Conservation (phyloP, 2,113 vertebrate genomes). For the Dipodomys merriami region DNA sequence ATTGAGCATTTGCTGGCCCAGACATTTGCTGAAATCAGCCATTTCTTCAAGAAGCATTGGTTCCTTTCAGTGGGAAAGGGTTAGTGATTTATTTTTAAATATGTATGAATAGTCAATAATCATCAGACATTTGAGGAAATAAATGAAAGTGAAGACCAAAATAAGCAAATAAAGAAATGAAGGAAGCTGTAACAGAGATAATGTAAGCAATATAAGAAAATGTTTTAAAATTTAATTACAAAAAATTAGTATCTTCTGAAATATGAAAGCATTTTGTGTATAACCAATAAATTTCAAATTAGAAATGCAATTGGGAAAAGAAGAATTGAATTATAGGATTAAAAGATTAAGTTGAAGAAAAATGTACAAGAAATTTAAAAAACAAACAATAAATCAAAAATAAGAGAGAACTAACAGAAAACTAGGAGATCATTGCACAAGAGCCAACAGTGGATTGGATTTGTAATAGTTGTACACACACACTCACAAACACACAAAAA, state of each 20-base stretch:
- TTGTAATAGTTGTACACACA: neutral
- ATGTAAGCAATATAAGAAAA: neutral
- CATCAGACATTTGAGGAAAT: neutral
- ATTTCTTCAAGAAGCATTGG: constrained; percentile 8
- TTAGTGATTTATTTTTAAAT: constrained; percentile 25
- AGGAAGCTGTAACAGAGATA: neutral
- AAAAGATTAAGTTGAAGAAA: constrained; percentile 52
- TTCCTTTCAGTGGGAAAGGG: constrained; percentile 32
- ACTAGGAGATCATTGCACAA: neutral
- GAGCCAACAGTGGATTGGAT: neutral
- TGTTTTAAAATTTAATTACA: neutral
- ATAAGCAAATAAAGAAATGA: neutral
- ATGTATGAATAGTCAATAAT: neutral
- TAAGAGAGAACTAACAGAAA: constrained; percentile 30
- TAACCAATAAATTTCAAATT: constrained; percentile 12
- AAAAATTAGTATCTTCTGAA: neutral
- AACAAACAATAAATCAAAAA: neutral
- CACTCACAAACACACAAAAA: no score
- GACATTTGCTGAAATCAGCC: neutral
- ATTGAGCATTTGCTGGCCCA: neutral
- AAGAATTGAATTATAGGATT: neutral
- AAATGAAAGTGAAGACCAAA: constrained; percentile 31
- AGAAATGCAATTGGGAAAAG: constrained; percentile 24
- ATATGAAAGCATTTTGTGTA: constrained; percentile 39
- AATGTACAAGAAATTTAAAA: constrained; percentile 36